These are phyloP conservation scores for Sebastolobus altivelis DNA, from an alignment of 2,797 vertebrate species.

Conservation along the genomic window DNA sequence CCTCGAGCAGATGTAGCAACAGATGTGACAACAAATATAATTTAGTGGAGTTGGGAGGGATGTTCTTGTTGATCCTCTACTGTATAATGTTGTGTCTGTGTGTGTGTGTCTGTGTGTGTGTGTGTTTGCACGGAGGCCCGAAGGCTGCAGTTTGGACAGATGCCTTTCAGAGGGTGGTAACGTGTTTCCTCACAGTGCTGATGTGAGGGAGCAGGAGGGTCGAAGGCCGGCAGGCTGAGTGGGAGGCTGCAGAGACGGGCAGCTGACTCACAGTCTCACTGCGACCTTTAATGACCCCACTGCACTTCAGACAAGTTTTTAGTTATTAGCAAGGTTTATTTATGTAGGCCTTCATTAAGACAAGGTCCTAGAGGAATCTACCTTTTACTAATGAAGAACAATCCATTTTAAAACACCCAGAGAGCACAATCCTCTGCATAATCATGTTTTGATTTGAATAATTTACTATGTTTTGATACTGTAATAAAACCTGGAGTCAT, in stretches of 20 bases:
- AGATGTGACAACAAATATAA: constrained; percentile 63
- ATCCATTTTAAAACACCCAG: not conserved
- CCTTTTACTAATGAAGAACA: not conserved
- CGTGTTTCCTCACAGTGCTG: constrained; percentile 87
- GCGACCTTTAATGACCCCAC: constrained; percentile 74
- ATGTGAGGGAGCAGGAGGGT: constrained; percentile 81
- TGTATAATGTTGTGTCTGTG: constrained; percentile 25
- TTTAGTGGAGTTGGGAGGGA: constrained; percentile 37
- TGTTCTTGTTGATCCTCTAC: constrained; percentile 58
- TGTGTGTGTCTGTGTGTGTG: constrained; percentile 13
- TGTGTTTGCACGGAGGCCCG: constrained; percentile 82
- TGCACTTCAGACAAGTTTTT: constrained; percentile 4
- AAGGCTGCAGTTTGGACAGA: constrained; percentile 92
- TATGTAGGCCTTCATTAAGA: not conserved
- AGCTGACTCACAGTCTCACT: constrained; percentile 85
- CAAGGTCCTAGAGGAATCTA: not conserved
- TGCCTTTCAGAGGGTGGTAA: constrained; percentile 91
- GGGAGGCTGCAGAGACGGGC: constrained; percentile 82
- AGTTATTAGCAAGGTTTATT: not conserved
- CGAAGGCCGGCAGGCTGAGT: constrained; percentile 78
- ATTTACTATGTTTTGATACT: not conserved
- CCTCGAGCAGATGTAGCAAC: constrained; percentile 65
- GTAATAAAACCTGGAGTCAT: not conserved
- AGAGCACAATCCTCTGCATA: not conserved
- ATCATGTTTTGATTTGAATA: not conserved